These are phyloP conservation scores for Schrankia costaestrigalis DNA, from an alignment of 2,888 invertebrate genomes.

Conservation along the genomic window DNA sequence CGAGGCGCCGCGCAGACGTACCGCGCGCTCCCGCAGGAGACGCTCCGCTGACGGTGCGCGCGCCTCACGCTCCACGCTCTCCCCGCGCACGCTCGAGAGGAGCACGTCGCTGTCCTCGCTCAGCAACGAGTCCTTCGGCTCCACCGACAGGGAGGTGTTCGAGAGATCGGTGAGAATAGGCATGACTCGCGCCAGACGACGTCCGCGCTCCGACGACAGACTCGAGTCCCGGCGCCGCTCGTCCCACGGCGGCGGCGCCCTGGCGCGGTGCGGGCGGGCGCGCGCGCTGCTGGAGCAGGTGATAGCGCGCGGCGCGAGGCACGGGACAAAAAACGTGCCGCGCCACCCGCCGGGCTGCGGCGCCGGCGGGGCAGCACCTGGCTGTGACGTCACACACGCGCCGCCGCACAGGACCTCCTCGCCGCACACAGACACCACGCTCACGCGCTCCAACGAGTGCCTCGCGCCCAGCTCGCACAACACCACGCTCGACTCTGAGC, in stretches of 20 bases:
- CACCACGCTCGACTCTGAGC: conserved; percentile 60
- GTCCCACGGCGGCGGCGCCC: conserved; percentile 12
- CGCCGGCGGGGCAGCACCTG: conserved; percentile 76
- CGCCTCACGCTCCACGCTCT: conserved; percentile 39
- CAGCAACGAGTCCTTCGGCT: conserved; percentile 78
- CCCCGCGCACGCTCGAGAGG: conserved; percentile 35
- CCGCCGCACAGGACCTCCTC: conserved; percentile 30
- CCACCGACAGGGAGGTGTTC: conserved; percentile 84
- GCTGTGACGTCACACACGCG: conserved; percentile 36
- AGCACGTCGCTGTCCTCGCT: conserved; percentile 46
- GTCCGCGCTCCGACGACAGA: conserved; percentile 51
- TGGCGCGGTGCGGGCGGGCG: conserved; percentile 26
- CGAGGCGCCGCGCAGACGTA: neutral
- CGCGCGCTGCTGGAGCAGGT: conserved; percentile 81
- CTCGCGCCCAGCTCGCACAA: conserved; percentile 60
- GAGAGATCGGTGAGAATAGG: conserved; percentile 89
- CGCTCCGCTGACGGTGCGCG: conserved; percentile 28
- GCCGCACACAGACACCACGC: conserved; percentile 20
- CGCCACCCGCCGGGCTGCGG: conserved; percentile 86
- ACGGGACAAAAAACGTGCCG: conserved; percentile 86
- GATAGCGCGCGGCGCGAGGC: conserved; percentile 80
- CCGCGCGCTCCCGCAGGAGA: conserved; percentile 16
- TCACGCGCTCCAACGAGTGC: conserved; percentile 69
- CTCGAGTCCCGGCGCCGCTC: conserved; percentile 27
- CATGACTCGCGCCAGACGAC: conserved; percentile 69